These are phyloP conservation scores for Parotocinclus haroldoi DNA, from an alignment of 2,797 vertebrate species.

Conservation along the genomic window DNA sequence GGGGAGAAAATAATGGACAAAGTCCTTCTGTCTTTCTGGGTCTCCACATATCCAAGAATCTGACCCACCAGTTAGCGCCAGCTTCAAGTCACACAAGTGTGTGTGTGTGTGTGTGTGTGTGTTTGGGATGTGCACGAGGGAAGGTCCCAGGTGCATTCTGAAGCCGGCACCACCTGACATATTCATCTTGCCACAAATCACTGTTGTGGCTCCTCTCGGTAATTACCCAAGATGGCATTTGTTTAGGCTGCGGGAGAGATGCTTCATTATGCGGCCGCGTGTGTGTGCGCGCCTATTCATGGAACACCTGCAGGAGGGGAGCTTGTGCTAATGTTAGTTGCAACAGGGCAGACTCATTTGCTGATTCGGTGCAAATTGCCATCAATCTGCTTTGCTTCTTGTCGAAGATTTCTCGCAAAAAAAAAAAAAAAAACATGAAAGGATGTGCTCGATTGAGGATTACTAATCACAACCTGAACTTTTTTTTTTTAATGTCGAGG, in stretches of 20 bases:
- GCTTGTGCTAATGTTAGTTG: conserved; percentile 38
- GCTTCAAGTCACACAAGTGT: conserved; percentile 1
- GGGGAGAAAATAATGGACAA: too few species aligned
- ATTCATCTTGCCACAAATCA: conserved; percentile 44
- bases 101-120: too few species aligned
- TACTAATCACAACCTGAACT: neutral
- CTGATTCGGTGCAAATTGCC: neutral
- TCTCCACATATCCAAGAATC: too few species aligned
- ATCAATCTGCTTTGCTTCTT: neutral
- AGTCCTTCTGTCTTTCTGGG: too few species aligned
- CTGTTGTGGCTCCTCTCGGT: conserved; percentile 20
- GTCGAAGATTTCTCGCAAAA: too few species aligned
- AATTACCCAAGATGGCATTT: conserved; percentile 42
- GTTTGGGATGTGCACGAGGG: conserved; percentile 54
- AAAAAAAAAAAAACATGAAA: too few species aligned
- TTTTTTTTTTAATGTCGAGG: too few species aligned
- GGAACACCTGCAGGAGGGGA: conserved; percentile 31
- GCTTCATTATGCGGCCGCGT: conserved; percentile 37
- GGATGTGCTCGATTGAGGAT: too few species aligned
- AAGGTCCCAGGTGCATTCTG: conserved; percentile 57
- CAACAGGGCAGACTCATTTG: conserved; percentile 3
- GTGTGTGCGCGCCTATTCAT: conserved; percentile 12
- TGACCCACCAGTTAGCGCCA: neutral
- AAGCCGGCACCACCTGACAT: conserved; percentile 42
- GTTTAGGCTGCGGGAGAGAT: conserved; percentile 42